These are phyloP conservation scores for Eupeodes luniger DNA, from an alignment of 2,888 invertebrate genomes.

Conservation along the genomic window DNA sequence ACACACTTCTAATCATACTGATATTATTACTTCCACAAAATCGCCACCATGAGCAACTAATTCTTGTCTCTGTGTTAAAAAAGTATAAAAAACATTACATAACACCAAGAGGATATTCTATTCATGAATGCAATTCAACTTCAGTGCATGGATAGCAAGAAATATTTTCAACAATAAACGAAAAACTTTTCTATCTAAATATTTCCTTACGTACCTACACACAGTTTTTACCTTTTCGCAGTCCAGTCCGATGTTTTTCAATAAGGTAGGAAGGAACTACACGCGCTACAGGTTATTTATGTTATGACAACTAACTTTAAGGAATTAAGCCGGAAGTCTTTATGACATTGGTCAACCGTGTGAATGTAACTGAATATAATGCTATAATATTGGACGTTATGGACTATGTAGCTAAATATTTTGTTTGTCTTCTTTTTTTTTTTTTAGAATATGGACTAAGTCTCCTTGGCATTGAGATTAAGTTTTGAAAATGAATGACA, in stretches of 20 bases:
- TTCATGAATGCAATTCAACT: too few relatives aligned
- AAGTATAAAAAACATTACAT: too few relatives aligned
- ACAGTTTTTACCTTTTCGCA: background rate
- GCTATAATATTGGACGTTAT: background rate
- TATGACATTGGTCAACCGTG: slow-evolving; percentile 70
- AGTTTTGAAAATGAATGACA: slow-evolving; percentile 58
- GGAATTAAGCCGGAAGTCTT: slow-evolving; percentile 59
- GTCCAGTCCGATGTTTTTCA: background rate
- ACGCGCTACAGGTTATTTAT: slow-evolving; percentile 45
- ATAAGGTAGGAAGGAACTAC: background rate
- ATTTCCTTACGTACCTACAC: too few relatives aligned
- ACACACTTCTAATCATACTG: too few relatives aligned
- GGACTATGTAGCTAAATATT: background rate
- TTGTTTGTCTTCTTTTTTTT: background rate
- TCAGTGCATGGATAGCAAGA: too few relatives aligned
- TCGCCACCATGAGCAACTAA: too few relatives aligned
- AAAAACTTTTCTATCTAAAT: too few relatives aligned
- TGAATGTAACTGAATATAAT: slow-evolving; percentile 64
- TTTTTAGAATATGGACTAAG: too few relatives aligned
- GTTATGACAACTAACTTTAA: slow-evolving; percentile 39
- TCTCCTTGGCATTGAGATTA: slow-evolving; percentile 36
- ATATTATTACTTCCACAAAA: too few relatives aligned
- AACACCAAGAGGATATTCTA: too few relatives aligned
- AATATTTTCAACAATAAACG: too few relatives aligned
- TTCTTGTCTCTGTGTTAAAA: too few relatives aligned